Evolutionary conservation across 2,888 invertebrate species (phyloP), one percentile per base, ranked within the genome.

Genomic region (Tachina fera): DNA sequence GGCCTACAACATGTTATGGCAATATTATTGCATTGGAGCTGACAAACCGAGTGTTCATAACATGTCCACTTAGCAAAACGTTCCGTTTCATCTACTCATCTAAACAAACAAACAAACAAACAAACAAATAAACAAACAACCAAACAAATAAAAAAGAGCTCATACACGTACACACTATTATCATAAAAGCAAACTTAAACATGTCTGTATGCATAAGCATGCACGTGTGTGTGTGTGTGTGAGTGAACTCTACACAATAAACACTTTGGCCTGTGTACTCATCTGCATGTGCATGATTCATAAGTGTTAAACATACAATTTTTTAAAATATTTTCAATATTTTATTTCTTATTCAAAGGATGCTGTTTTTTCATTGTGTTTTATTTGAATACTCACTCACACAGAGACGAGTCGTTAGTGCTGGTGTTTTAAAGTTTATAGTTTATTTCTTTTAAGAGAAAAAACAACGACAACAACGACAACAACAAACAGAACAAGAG

Each of bases 11-110:
- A 71, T 63, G 41, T 65, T 79, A n/a, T 63, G 56, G 47, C 11
- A 72, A 61, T 61, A 72, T 72, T 72, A 14, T 56, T 10, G 67
- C 16, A 49, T 68, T 68, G 61, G 56, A 67, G 77, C 75, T 86
- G 82, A 71, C 82, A 83, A 87, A 43, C 83, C 87, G 87, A 88
- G 88, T 87, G 88, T 87, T 87, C 87, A 87, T 87, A 88, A 87
- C 80, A 61, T 82, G 79, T 74, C 65, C 77, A 84, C 80, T 79
- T 86, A 83, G 71, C 53, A 76, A 63, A 61, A 83, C 74, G n/a
- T 70, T 67, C 65, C 58, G 60, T 81, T 68, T 60, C 82, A 63
- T 77, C 68, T 76, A 76, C 70, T 71, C 49, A 76, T 70, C 53
- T 76, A 53, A 74, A 71, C 14, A 63, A 53, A 49, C 49, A 47